Conservation (phyloP, 2,113 vertebrate genomes). For the Lucifuga dentata region DNA sequence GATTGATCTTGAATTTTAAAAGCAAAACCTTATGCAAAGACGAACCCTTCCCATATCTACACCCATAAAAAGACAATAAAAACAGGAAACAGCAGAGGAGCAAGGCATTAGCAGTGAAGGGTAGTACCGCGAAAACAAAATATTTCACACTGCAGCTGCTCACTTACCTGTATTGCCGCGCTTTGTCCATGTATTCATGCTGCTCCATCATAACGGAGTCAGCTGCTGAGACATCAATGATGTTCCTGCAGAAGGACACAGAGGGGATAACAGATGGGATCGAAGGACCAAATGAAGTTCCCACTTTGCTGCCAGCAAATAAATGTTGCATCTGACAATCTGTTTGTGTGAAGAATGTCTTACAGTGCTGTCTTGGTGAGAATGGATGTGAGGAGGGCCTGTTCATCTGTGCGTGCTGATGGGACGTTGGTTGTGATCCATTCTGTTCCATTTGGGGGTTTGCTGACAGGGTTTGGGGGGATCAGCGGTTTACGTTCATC, state of each 20-base stretch:
- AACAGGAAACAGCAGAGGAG: background rate
- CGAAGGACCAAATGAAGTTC: background rate
- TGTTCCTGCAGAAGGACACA: constrained; percentile 85
- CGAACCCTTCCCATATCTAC: background rate
- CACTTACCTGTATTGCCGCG: constrained; percentile 93
- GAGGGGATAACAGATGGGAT: background rate
- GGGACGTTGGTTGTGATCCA: constrained; percentile 86
- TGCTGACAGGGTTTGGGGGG: constrained; percentile 87
- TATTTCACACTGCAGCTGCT: background rate
- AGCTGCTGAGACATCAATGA: constrained; percentile 95
- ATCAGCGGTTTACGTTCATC: constrained; percentile 89
- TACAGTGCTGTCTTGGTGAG: constrained; percentile 94
- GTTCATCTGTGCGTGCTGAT: constrained; percentile 91
- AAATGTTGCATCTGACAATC: background rate
- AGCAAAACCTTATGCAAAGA: background rate
- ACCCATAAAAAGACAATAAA: background rate
- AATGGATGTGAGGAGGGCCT: constrained; percentile 94
- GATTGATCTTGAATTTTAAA: background rate
- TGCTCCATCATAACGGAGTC: constrained; percentile 98
- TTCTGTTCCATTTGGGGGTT: constrained; percentile 89
- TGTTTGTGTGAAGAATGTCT: constrained; percentile 43
- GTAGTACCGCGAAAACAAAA: background rate
- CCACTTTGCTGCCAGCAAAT: background rate
- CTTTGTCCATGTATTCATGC: constrained; percentile 98
- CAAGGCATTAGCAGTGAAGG: background rate